Evolutionary conservation across 2,888 invertebrate species (phyloP), one percentile per base, ranked within the genome.

Genomic region (Timandra comae): DNA sequence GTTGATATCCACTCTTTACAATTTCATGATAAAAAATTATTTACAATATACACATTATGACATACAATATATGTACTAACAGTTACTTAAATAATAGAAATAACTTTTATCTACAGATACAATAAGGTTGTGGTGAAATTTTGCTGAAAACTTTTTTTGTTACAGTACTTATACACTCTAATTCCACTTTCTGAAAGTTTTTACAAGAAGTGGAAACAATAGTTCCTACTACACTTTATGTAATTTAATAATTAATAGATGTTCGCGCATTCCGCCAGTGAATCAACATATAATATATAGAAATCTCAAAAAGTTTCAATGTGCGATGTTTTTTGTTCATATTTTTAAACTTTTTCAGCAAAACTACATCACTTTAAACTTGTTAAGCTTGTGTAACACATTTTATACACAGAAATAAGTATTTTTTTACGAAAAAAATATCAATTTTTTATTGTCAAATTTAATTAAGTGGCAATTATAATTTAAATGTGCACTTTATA

Each of bases 341-440:
- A 9, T 29, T 23, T n/a, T 20, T 10, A 21, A 23, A 28, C 9
- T 41, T 41, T 33, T 67, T 66, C 60, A 63, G 61, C 68, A 53
- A 58, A 65, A 62, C 68, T 60, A 52, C 52, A 46, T 54, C 53
- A 53, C 57, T 57, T 42, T 60, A 61, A 56, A 52, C 63, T 76
- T 80, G 82, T 84, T 84, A 79, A 69, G 69, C 79, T 76, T 74
- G 65, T 60, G 67, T 79, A 67, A 80, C 76, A 79, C 81, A 78
- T 81, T 84, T 81, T 84, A 84, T 80, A 82, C 68, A 80, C 79
- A 81, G 74, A 80, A 79, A 79, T 81, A n/a, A n/a, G n/a, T n/a
- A 81, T 84, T 84, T 84, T 84, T 82, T 82, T 81, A 82, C 77
- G 68, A 76, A 64, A 59, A 24, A 71, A 52, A 55, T 51, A 67